A percentile compares a stretch with the other conserved stretches of the same genome.
Evolutionary conservation across 1,140 invertebrate species (phyloP).

Genomic region (Leptinotarsa undecemlineata): DNA sequence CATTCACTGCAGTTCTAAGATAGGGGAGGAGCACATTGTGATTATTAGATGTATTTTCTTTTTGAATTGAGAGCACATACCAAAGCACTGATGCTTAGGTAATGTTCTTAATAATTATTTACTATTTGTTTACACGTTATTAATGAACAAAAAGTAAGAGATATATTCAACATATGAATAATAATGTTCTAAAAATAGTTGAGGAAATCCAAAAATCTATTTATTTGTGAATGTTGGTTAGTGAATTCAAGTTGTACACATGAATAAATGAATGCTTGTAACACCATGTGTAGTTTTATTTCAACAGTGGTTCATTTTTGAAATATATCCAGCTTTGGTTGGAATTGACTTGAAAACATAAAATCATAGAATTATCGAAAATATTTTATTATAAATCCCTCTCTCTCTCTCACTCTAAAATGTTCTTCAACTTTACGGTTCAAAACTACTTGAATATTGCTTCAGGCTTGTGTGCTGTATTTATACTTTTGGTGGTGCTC

Average conservation of each 20-base stretch:
- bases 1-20: background rate
- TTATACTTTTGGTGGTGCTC: too few relatives aligned
- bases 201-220: constrained; percentile 14
- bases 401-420: too few relatives aligned
- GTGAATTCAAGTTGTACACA: constrained; percentile 25
- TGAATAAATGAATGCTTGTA: constrained; percentile 34
- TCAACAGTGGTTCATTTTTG: background rate
- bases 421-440: too few relatives aligned
- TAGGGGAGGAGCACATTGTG: constrained; percentile 7
- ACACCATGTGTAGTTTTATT: constrained; percentile 26
- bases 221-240: constrained; percentile 24
- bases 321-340: background rate
- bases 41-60: constrained; percentile 6
- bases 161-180: constrained; percentile 10
- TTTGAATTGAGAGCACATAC: background rate
- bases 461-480: too few relatives aligned
- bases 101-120: background rate
- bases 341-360: background rate
- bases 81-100: background rate
- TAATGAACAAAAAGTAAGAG: background rate
- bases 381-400: too few relatives aligned
- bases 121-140: background rate
- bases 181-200: constrained; percentile 22
- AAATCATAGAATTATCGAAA: too few relatives aligned
- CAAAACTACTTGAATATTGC: too few relatives aligned